A percentile compares a stretch with the other conserved stretches of the same genome.
Conservation (phyloP, 2,113 vertebrate species). For the Pelecanus crispus region DNA sequence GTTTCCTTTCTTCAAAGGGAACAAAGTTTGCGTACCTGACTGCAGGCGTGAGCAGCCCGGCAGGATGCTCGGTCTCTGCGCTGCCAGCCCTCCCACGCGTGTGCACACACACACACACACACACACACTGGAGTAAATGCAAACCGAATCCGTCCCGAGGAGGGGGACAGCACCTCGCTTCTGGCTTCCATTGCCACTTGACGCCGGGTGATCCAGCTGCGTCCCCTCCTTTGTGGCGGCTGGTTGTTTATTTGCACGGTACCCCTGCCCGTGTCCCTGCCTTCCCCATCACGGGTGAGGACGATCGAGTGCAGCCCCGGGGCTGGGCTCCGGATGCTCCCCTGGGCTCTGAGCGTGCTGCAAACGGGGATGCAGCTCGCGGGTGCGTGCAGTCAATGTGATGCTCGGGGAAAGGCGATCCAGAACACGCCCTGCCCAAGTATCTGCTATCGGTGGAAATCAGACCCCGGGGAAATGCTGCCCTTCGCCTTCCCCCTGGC, state of each 20-base stretch:
- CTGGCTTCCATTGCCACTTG: rapidly evolving
- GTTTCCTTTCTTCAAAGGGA: slow-evolving; percentile 28
- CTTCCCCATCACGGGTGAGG: rapidly evolving
- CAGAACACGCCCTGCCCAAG: rapidly evolving
- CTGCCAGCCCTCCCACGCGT: background rate
- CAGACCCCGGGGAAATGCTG: background rate
- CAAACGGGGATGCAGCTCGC: background rate
- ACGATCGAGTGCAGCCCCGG: rapidly evolving
- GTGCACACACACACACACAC: background rate
- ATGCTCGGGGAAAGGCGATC: background rate
- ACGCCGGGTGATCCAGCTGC: rapidly evolving
- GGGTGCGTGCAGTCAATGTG: rapidly evolving
- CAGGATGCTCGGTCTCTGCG: background rate
- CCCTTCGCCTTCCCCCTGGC: background rate
- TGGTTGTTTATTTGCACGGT: too few relatives aligned
- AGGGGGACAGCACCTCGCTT: background rate
- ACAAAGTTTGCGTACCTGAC: slow-evolving; percentile 44
- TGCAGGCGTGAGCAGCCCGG: background rate
- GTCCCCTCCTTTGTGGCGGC: rapidly evolving
- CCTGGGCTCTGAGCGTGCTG: too few relatives aligned
- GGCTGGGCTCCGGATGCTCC: background rate
- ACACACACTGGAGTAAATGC: background rate
- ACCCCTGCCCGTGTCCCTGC: rapidly evolving
- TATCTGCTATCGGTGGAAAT: rapidly evolving
- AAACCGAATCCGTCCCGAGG: background rate